A percentile compares a stretch with the other conserved stretches of the same genome.
Evolutionary conservation across 2,888 invertebrate genomes (phyloP).

Genomic region (Tachystola acroxantha): DNA sequence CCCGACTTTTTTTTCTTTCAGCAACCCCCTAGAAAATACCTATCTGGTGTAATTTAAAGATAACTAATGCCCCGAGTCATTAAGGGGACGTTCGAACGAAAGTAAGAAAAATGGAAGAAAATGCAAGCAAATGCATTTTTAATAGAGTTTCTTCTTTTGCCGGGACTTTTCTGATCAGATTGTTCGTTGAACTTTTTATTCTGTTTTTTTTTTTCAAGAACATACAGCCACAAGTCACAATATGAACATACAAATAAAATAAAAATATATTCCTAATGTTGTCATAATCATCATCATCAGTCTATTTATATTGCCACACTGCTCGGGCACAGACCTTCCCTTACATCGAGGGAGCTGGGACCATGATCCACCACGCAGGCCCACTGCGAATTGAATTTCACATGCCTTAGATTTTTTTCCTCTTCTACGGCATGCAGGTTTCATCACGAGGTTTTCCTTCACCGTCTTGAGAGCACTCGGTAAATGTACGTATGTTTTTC

Average conservation of each 20-base stretch:
- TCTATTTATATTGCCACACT: no score
- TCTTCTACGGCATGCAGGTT: no score
- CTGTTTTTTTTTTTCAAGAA: background rate
- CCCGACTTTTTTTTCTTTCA: conserved; percentile 36
- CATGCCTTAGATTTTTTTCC: no score
- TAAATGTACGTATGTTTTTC: no score
- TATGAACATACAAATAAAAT: background rate
- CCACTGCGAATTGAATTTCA: no score
- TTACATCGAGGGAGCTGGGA: no score
- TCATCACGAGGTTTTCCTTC: no score
- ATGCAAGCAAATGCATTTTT: conserved; percentile 67
- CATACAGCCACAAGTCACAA: background rate
- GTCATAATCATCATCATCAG: no score
- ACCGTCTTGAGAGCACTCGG: no score
- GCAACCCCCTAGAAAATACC: conserved; percentile 45
- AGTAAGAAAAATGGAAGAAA: conserved; percentile 38
- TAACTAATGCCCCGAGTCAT: conserved; percentile 71
- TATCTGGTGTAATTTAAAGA: conserved; percentile 68
- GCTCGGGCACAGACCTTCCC: no score
- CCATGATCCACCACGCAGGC: no score
- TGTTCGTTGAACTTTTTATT: background rate
- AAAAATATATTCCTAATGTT: background rate
- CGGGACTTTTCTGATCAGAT: conserved; percentile 6
- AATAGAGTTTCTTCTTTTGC: conserved; percentile 23
- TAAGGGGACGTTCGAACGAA: conserved; percentile 45